A percentile compares a stretch with the other conserved stretches of the same genome.
Evolutionary conservation across 2,888 invertebrate species (phyloP).

Genomic region (Phrixothrix hirtus): DNA sequence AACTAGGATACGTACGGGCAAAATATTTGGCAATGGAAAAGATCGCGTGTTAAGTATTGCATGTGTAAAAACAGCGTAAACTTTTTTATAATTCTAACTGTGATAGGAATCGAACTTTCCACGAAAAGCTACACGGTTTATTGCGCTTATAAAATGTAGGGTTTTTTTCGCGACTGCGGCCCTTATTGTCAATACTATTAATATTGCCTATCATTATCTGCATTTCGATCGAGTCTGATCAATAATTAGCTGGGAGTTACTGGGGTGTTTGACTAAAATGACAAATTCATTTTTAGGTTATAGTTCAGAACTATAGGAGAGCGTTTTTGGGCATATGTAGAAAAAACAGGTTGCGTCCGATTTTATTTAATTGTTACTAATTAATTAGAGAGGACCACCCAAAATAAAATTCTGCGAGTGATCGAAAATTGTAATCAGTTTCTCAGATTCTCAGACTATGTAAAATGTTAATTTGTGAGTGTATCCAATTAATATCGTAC

Average conservation of each 20-base stretch:
- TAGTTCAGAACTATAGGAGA: too few relatives aligned
- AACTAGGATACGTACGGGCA: conserved; percentile 16
- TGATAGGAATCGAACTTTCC: conserved; percentile 50
- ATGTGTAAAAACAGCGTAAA: conserved; percentile 55
- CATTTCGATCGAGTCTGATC: conserved; percentile 30
- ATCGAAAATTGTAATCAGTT: too few relatives aligned
- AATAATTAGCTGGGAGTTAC: conserved; percentile 26
- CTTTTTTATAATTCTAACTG: conserved; percentile 50
- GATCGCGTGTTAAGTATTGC: conserved; percentile 50
- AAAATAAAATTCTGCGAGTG: too few relatives aligned
- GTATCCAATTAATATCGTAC: background rate
- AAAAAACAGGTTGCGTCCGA: too few relatives aligned
- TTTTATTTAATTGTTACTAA: conserved; percentile 5
- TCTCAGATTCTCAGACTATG: too few relatives aligned
- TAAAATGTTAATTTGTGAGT: conserved; percentile 1
- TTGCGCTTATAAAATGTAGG: conserved; percentile 32
- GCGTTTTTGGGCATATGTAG: too few relatives aligned
- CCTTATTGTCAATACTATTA: conserved; percentile 37
- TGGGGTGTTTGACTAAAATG: conserved; percentile 21
- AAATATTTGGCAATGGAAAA: conserved; percentile 22
- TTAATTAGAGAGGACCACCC: conserved; percentile 7
- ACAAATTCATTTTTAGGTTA: conserved; percentile 19
- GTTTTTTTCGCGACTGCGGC: conserved; percentile 31
- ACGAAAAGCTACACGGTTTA: conserved; percentile 47
- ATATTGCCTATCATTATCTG: conserved; percentile 40